Percentiles rank a stretch among this genome's conserved stretches.
Evolutionary conservation across 2,888 invertebrate genomes (phyloP).

Genomic region (Drosophila stalkeri): DNA sequence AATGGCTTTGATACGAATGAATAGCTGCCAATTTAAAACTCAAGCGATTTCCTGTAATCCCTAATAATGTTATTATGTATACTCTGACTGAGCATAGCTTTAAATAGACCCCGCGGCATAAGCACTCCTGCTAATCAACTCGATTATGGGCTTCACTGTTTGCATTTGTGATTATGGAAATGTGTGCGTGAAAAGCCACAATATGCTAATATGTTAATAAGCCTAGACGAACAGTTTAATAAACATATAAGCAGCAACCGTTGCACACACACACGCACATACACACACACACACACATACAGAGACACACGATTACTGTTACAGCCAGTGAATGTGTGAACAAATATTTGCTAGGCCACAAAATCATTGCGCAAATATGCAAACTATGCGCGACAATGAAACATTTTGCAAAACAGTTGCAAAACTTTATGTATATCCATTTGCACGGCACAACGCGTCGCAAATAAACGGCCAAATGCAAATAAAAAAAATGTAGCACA

Average conservation of each 20-base stretch:
- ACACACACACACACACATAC: conserved; percentile 16
- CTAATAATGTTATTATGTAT: conserved; percentile 8
- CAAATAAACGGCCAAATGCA: conserved; percentile 23
- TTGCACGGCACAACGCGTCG: conserved; percentile 51
- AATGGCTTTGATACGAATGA: not conserved
- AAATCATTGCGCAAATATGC: conserved; percentile 77
- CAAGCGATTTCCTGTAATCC: conserved; percentile 3
- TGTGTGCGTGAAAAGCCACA: conserved; percentile 63
- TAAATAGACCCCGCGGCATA: conserved; percentile 42
- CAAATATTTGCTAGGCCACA: conserved; percentile 74
- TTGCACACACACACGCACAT: conserved; percentile 18
- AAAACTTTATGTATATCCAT: conserved; percentile 49
- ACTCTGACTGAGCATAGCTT: conserved; percentile 11
- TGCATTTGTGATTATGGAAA: conserved; percentile 52
- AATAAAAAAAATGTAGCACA: conserved; percentile 3
- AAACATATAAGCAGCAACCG: conserved; percentile 58
- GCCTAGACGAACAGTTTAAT: conserved; percentile 55
- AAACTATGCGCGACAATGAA: conserved; percentile 71
- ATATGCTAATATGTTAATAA: conserved; percentile 68
- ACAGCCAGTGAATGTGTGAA: conserved; percentile 62
- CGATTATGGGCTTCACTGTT: conserved; percentile 50
- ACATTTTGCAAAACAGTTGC: conserved; percentile 59
- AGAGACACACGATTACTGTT: conserved; percentile 12
- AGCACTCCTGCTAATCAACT: conserved; percentile 70
- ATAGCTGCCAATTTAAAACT: not conserved